These are phyloP conservation scores for Megastigmus dorsalis DNA, from an alignment of 2,888 invertebrate species.

Conservation along the genomic window DNA sequence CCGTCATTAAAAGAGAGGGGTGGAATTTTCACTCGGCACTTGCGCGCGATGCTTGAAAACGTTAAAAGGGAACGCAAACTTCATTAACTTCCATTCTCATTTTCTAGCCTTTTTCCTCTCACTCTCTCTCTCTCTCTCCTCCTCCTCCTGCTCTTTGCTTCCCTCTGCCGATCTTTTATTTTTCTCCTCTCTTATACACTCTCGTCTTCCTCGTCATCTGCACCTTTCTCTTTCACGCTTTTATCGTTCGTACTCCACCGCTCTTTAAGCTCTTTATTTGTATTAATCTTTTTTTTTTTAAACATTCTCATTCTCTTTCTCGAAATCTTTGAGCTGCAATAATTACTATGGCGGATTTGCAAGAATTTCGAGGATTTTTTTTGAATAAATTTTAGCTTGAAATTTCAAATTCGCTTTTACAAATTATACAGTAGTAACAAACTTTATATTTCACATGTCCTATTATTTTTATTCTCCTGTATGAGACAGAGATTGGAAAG, in stretches of 20 bases:
- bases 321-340: too few relatives aligned
- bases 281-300: not conserved
- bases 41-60: slow-evolving; percentile 42
- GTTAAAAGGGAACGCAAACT: slow-evolving; percentile 60
- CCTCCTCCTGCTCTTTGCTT: not conserved
- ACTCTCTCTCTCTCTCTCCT: not conserved
- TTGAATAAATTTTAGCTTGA: too few relatives aligned
- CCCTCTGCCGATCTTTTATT: slow-evolving; percentile 18
- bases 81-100: slow-evolving; percentile 50
- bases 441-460: too few relatives aligned
- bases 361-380: too few relatives aligned
- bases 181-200: slow-evolving; percentile 9
- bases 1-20: slow-evolving; percentile 37
- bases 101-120: slow-evolving; percentile 31
- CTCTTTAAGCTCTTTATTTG: not conserved
- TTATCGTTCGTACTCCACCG: not conserved
- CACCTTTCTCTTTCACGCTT: slow-evolving; percentile 1
- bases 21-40: slow-evolving; percentile 27
- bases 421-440: too few relatives aligned
- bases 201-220: not conserved
- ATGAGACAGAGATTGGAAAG: too few relatives aligned
- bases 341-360: too few relatives aligned
- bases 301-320: not conserved
- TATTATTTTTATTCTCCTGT: too few relatives aligned
- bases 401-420: too few relatives aligned